Percentiles rank a stretch among this genome's conserved stretches.
Evolutionary conservation across 2,113 vertebrate species (phyloP).

Genomic region (Chelonoidis abingdonii): DNA sequence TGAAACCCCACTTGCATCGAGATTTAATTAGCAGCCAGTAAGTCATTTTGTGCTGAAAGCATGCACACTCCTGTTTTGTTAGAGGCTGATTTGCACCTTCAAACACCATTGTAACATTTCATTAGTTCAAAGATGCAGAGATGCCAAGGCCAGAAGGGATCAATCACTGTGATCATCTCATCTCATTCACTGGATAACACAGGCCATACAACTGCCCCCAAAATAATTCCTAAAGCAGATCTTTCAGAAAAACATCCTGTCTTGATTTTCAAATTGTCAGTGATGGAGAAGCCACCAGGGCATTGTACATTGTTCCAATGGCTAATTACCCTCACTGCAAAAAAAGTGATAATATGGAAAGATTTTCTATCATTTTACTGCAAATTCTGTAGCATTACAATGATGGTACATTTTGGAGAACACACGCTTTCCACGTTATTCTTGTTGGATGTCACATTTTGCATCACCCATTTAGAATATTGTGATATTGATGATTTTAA

Average conservation of each 20-base stretch:
- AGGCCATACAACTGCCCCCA: neutral
- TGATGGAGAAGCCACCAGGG: neutral
- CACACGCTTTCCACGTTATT: neutral
- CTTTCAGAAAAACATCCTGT: neutral
- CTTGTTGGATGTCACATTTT: constrained; percentile 13
- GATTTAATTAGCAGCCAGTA: constrained; percentile 73
- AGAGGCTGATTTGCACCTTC: constrained; percentile 57
- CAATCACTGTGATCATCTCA: neutral
- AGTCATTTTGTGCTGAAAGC: constrained; percentile 66
- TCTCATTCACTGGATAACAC: neutral
- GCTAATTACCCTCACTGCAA: neutral
- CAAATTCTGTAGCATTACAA: neutral
- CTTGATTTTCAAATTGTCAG: neutral
- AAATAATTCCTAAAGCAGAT: neutral
- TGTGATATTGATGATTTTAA: neutral
- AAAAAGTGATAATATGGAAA: neutral
- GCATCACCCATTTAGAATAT: neutral
- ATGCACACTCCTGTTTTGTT: constrained; percentile 45
- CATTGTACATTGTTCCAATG: neutral
- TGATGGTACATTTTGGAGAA: constrained; percentile 1
- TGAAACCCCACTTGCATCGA: constrained; percentile 74
- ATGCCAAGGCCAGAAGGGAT: neutral
- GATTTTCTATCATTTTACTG: neutral
- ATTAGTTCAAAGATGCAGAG: neutral
- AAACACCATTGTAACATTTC: constrained; percentile 14